phyloP scores from a whole-genome alignment of 2,888 invertebrate species.

The Andrena camellia region DNA sequence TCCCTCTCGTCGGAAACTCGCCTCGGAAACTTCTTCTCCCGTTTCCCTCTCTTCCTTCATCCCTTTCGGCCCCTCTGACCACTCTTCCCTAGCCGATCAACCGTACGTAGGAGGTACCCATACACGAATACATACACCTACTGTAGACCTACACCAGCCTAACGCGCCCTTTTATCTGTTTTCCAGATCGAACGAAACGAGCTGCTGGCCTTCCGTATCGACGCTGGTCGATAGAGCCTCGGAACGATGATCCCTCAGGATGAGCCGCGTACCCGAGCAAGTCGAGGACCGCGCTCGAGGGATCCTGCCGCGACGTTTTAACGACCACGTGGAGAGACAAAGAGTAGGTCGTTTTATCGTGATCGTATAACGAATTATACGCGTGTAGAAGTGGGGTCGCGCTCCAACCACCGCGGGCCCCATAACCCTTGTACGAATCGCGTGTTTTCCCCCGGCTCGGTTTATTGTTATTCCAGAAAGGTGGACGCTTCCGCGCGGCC shows the following conservation, averaged over 20 bases:
- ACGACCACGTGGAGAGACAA: constrained; percentile 54
- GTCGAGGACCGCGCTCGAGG: constrained; percentile 22
- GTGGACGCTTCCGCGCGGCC: constrained; percentile 50
- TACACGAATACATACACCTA: not conserved
- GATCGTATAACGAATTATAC: constrained; percentile 63
- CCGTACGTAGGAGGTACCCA: not conserved
- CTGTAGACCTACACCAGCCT: constrained; percentile 42
- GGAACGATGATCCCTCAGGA: constrained; percentile 63
- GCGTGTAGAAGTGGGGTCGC: constrained; percentile 15
- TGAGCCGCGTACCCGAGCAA: constrained; percentile 52
- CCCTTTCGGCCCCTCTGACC: not conserved
- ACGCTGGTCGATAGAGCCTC: constrained; percentile 66
- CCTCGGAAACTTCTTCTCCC: constrained; percentile 70
- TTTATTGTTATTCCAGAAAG: constrained; percentile 62
- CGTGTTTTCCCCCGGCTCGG: not conserved
- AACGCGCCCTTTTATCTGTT: constrained; percentile 74
- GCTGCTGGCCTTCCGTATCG: constrained; percentile 73
- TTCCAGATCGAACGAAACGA: constrained; percentile 73
- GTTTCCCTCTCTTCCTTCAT: not conserved
- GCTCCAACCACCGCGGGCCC: constrained; percentile 48
- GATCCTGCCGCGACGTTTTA: constrained; percentile 49
- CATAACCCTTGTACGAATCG: not conserved
- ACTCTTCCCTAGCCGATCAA: not conserved
- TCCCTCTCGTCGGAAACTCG: constrained; percentile 75
- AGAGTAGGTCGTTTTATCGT: constrained; percentile 49